phyloP scores from a whole-genome alignment of 2,113 vertebrate species.

The Podarcis muralis region DNA sequence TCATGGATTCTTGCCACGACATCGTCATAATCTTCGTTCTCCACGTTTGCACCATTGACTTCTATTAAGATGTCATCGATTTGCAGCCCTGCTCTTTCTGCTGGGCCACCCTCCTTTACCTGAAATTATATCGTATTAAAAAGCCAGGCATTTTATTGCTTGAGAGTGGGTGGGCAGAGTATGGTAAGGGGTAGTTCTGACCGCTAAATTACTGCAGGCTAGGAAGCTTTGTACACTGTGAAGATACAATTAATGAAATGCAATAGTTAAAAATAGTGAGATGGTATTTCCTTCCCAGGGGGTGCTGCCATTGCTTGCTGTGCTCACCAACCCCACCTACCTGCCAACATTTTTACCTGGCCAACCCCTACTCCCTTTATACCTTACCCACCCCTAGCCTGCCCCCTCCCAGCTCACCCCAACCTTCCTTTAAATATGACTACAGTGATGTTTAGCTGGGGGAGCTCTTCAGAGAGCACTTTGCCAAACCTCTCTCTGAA shows the following conservation, averaged over 20 bases:
- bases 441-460: too few relatives aligned
- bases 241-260: neutral
- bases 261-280: neutral
- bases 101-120: constrained; percentile 82
- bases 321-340: too few relatives aligned
- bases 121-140: constrained; percentile 57
- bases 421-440: too few relatives aligned
- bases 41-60: constrained; percentile 86
- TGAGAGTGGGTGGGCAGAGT: neutral
- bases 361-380: too few relatives aligned
- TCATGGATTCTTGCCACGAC: constrained; percentile 82
- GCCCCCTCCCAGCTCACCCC: too few relatives aligned
- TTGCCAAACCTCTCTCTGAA: too few relatives aligned
- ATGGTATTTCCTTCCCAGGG: too few relatives aligned
- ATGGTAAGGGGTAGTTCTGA: neutral
- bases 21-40: constrained; percentile 78
- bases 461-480: too few relatives aligned
- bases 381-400: too few relatives aligned
- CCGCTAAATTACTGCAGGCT: neutral
- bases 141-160: neutral
- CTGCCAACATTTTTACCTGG: too few relatives aligned
- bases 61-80: constrained; percentile 86
- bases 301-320: too few relatives aligned
- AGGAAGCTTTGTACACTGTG: too few relatives aligned
- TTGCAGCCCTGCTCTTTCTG: constrained; percentile 82